A percentile compares a stretch with the other conserved stretches of the same genome.
These are phyloP conservation scores for Catalaphyllia jardinei DNA, from an alignment of 64 coral and sea anemone species.

Conservation along the genomic window DNA sequence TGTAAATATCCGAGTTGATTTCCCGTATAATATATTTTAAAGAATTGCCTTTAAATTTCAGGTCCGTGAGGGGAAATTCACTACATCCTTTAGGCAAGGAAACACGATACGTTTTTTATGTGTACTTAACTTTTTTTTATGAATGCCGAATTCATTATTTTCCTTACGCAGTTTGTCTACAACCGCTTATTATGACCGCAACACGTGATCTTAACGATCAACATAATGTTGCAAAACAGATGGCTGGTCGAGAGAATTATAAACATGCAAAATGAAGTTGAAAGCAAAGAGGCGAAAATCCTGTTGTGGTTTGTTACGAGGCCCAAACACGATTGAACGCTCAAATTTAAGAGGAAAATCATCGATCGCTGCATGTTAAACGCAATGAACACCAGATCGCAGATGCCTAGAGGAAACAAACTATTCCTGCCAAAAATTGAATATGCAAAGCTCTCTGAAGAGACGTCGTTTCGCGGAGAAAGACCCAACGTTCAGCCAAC, in stretches of 20 bases:
- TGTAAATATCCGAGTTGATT: not conserved
- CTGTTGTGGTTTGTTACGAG: not conserved
- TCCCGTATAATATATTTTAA: not conserved
- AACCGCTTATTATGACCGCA: not conserved
- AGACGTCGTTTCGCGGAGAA: not conserved
- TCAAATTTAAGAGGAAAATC: not conserved
- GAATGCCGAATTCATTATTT: not conserved
- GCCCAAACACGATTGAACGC: not conserved
- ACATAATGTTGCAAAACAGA: slow-evolving; percentile 41
- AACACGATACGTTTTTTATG: not conserved
- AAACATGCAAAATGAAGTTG: slow-evolving; percentile 35
- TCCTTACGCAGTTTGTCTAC: not conserved
- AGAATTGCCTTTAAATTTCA: not conserved
- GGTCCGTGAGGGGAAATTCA: not conserved
- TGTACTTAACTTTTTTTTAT: not conserved
- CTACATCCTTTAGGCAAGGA: not conserved
- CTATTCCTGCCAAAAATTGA: slow-evolving; percentile 67
- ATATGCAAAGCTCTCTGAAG: slow-evolving; percentile 35
- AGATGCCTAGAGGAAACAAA: slow-evolving; percentile 40
- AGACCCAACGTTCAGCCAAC: not conserved
- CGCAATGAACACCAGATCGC: slow-evolving; percentile 7
- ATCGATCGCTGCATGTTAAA: not conserved
- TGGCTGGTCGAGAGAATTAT: slow-evolving; percentile 25
- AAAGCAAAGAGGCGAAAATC: not conserved
- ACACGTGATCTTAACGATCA: slow-evolving; percentile 19